Evolutionary conservation across 2,797 vertebrate genomes (phyloP), one percentile per base, ranked within the genome.

Genomic region (Notolabrus celidotus): DNA sequence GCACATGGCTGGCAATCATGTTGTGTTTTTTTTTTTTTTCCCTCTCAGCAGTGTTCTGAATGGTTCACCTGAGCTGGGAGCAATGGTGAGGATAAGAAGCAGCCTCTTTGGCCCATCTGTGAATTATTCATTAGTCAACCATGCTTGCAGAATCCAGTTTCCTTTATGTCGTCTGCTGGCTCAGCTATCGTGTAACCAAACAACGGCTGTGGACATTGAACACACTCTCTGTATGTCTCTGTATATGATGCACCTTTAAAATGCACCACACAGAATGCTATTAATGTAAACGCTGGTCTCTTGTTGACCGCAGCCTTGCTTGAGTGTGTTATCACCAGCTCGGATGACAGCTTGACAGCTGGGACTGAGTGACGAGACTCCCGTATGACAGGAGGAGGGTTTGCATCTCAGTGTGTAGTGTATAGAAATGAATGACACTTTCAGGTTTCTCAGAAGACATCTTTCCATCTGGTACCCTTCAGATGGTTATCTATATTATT

Each of bases 51-150:
- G 20, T n/a, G 38, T 56, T 77, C 33, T 65, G 62, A 84, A 64
- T 50, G 45, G 62, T 66, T 67, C 60, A 82, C 39, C 65, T 68
- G 73, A 89, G 67, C 86, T 57, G 39, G 67, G 71, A 79, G 73
- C 77, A 65, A 80, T 57, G 45, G 23, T 16, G 66, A 76, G 77
- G 58, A 88, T 59, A 80, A 84, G 65, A 86, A 73, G 77, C 67
- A 65, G 79, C 65, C 69, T 88, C 77, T 77, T 49, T 74, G 77
- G 59, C 72, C 60, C 57, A 42, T 70, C 57, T 60, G 66, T 95
- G 75, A 94, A 95, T 95, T 88, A 95, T 95, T 95, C 80, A 94
- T 67, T 15, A 79, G 74, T 69, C 66, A 70, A 34, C 74, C 46
- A 33, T 79, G 71, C 81, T 83, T 71, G 75, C 68, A 60, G 91